Base-by-base conservation (phyloP, 2,113 vertebrate species). In the Hippocampus abdominalis region DNA sequence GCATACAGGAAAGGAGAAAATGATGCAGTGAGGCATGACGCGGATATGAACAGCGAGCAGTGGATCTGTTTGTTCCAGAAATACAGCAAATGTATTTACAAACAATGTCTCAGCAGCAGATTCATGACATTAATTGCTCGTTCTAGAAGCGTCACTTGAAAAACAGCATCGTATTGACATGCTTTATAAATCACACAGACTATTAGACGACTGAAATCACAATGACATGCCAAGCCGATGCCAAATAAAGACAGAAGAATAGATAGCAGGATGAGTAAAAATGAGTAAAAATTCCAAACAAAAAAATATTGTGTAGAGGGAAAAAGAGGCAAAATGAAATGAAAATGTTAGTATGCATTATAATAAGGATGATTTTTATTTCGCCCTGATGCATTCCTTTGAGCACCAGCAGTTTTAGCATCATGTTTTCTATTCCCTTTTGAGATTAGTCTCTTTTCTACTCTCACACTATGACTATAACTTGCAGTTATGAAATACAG, bases 1-100 rank as follows among this genome's bases (percentile, higher is more conserved):
- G 44, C 7, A 66, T 57, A 39, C 21, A 42, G 27, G 23, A 48
- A 23, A 66, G 7, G 0, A 8, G 12, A 51, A 70, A 62, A 2
- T 40, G 64, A 70, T 80, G 74, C 77, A 81, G 64, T 1, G 72
- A 79, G 71, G 53, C 65, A 66, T 64, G 67, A 70, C 48, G 74
- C 71, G 21, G 62, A 68, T 51, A 69, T 59, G 54, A 68, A 57
- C 51, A 32, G 32, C 71, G 62, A 69, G 68, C 70, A 70, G 64
- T 48, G 39, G 20, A 77, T 61, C 56, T 54, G 49, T 42, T 32
- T 23, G 42, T 21, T 70, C 12, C 2, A 48, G 42, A 72, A 65
- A 68, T 21, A 57, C 23, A 21, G 39, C 6, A 76, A 73, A 69
- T 61, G 49, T 79, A 48, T 64, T 25, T 39, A 2, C 66, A 67